Evolutionary conservation across 2,113 vertebrate genomes (phyloP).

Genomic region (Sorex araneus): DNA sequence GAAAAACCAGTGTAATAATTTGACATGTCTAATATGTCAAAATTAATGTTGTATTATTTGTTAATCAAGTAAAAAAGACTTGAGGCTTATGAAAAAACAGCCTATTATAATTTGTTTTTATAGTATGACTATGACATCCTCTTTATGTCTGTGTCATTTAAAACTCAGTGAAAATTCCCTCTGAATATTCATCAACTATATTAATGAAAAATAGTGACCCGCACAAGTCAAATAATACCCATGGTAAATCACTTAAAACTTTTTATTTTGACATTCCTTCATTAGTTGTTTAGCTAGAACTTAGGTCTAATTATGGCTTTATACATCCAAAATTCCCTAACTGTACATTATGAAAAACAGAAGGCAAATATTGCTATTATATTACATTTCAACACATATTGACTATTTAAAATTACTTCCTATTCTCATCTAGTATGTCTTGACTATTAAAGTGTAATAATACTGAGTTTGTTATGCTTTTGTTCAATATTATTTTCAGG

Average conservation of each 20-base stretch:
- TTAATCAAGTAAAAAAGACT: background rate
- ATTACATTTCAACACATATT: background rate
- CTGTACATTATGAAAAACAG: background rate
- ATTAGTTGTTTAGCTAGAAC: background rate
- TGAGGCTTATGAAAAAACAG: background rate
- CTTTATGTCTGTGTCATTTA: slow-evolving; percentile 3
- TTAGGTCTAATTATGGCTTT: background rate
- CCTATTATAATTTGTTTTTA: background rate
- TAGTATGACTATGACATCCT: background rate
- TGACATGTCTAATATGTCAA: background rate
- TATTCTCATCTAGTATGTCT: background rate
- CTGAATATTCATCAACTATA: slow-evolving; percentile 10
- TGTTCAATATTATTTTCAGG: background rate
- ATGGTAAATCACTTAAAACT: background rate
- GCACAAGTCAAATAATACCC: background rate
- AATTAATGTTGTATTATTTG: background rate
- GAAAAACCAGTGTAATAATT: background rate
- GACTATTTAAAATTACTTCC: background rate
- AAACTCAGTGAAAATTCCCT: background rate
- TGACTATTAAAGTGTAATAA: background rate
- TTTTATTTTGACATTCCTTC: background rate
- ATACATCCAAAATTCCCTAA: background rate
- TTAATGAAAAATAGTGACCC: slow-evolving; percentile 46
- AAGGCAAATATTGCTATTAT: background rate
- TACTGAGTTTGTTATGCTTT: background rate